A percentile compares a stretch with the other conserved stretches of the same genome.
Conservation (phyloP, 2,113 vertebrate genomes). For the Tupaia tana region DNA sequence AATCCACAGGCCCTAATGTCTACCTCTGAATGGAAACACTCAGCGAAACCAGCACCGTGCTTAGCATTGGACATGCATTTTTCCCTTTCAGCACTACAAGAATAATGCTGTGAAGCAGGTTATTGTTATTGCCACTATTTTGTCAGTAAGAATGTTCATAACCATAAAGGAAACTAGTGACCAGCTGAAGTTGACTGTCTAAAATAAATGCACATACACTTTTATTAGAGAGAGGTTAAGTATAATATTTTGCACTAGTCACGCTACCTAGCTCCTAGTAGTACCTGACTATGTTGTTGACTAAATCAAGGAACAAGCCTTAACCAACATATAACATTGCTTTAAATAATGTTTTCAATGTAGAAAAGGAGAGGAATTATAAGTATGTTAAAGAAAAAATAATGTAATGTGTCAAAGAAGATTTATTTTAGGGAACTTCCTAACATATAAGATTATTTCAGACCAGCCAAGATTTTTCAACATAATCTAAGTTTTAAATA, state of each 20-base stretch:
- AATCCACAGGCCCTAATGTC: not conserved
- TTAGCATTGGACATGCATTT: not conserved
- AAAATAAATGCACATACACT: not conserved
- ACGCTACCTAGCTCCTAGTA: not conserved
- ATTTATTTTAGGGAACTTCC: not conserved
- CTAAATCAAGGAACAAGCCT: not conserved
- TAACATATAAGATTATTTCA: not conserved
- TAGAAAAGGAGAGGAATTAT: not conserved
- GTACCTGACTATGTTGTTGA: not conserved
- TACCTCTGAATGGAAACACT: rapidly evolving
- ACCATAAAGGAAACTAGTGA: not conserved
- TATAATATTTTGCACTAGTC: not conserved
- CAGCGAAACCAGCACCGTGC: not conserved
- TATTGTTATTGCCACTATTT: not conserved
- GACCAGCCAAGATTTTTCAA: not conserved
- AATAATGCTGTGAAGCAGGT: not conserved
- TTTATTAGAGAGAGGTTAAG: not conserved
- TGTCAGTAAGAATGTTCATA: not conserved
- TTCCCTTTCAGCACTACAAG: not conserved
- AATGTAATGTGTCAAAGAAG: not conserved
- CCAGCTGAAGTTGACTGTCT: not conserved
- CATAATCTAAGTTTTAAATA: not conserved
- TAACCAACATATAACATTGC: not conserved
- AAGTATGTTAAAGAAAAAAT: not conserved
- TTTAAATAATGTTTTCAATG: not conserved